phyloP scores from a whole-genome alignment of 2,888 invertebrate species.

The Mimachlamys varia region DNA sequence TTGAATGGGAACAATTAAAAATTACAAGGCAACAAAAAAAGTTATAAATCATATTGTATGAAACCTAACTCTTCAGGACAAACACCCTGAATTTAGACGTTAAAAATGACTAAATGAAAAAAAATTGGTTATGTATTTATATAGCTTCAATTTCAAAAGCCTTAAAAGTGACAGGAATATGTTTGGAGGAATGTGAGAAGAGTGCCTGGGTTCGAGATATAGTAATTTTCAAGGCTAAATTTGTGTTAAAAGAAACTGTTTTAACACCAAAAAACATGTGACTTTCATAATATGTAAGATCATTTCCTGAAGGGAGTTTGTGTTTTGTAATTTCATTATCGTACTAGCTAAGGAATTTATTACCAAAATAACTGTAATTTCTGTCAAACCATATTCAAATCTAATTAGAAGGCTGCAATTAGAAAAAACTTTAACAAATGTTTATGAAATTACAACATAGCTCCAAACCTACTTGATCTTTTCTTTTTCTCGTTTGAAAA shows the following conservation, averaged over 20 bases:
- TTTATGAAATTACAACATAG: conserved; percentile 34
- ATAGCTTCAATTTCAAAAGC: not conserved
- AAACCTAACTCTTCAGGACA: not conserved
- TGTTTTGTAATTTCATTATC: conserved; percentile 23
- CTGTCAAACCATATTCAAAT: conserved; percentile 36
- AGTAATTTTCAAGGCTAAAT: conserved; percentile 31
- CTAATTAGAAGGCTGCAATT: conserved; percentile 14
- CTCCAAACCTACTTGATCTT: conserved; percentile 16
- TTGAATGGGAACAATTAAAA: not conserved
- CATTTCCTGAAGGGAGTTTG: not conserved
- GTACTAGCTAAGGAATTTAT: not conserved
- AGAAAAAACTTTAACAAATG: conserved; percentile 31
- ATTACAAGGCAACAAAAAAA: not conserved
- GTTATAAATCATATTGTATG: not conserved
- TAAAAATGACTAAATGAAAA: not conserved
- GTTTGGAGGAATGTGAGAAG: not conserved
- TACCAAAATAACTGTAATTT: conserved; percentile 3
- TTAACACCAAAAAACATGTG: not conserved
- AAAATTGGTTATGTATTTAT: not conserved
- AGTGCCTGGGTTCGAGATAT: not conserved
- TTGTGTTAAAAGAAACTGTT: conserved; percentile 17
- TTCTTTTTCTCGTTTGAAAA: conserved; percentile 26
- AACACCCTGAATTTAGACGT: not conserved
- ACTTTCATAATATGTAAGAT: conserved; percentile 11
- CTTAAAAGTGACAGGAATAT: conserved; percentile 25